These are phyloP conservation scores for Chloroceryle aenea DNA, from an alignment of 2,113 vertebrate species.

Conservation along the genomic window DNA sequence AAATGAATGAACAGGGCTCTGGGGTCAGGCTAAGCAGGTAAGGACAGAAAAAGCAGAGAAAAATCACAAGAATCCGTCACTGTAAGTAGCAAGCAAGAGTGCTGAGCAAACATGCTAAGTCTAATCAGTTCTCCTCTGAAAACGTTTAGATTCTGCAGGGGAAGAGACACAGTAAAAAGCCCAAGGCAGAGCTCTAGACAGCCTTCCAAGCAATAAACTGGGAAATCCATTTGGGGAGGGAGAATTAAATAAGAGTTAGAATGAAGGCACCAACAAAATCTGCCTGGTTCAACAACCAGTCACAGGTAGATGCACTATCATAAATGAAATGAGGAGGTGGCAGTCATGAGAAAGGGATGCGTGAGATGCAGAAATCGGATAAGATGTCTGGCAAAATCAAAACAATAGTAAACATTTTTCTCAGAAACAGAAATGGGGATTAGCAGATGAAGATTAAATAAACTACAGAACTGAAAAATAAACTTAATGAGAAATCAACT, in stretches of 20 bases:
- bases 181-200: background rate
- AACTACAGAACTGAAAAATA: background rate
- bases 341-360: background rate
- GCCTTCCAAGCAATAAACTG: background rate
- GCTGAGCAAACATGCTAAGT: background rate
- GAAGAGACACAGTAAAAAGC: background rate
- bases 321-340: background rate
- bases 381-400: conserved; percentile 3
- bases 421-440: background rate
- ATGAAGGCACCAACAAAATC: background rate
- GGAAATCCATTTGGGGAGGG: background rate
- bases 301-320: background rate
- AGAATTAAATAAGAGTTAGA: background rate
- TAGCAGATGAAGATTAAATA: background rate
- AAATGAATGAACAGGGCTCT: background rate
- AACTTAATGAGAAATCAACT: background rate
- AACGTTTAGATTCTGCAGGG: background rate
- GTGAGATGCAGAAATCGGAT: background rate
- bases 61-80: background rate
- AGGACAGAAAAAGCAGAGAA: background rate
- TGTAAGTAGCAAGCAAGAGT: background rate
- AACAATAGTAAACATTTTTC: background rate
- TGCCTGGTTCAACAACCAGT: background rate
- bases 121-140: background rate
- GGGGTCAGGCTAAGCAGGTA: background rate